phyloP scores from a whole-genome alignment of 2,797 vertebrate genomes.

The Peromyscus nudipes region DNA sequence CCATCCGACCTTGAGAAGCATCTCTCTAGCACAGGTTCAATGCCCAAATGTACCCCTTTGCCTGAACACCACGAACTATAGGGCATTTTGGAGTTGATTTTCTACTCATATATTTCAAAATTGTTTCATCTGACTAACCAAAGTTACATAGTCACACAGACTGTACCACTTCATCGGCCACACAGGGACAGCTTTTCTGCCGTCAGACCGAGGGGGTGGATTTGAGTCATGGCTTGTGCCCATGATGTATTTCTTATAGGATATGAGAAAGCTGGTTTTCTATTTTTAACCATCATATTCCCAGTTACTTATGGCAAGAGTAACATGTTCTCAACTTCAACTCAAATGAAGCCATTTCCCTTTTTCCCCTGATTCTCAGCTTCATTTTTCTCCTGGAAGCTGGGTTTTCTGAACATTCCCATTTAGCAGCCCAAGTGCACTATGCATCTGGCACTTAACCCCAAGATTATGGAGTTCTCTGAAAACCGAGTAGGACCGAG shows the following conservation, averaged over 20 bases:
- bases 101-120: neutral
- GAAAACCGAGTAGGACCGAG: neutral
- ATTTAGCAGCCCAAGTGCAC: neutral
- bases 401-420: neutral
- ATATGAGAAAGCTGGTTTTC: neutral
- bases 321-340: neutral
- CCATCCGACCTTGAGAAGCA: neutral
- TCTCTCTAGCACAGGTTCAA: neutral
- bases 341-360: neutral
- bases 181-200: neutral
- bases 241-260: neutral
- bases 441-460: neutral
- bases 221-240: neutral
- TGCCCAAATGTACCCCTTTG: accelerated
- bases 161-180: accelerated
- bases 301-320: neutral
- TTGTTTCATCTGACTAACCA: neutral
- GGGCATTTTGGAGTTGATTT: neutral
- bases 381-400: neutral
- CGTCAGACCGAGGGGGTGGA: neutral
- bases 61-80: accelerated
- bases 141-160: neutral
- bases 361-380: neutral
- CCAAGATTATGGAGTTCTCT: neutral
- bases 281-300: neutral